Evolutionary conservation across 2,113 vertebrate genomes (phyloP).

Genomic region (Callospermophilus lateralis): DNA sequence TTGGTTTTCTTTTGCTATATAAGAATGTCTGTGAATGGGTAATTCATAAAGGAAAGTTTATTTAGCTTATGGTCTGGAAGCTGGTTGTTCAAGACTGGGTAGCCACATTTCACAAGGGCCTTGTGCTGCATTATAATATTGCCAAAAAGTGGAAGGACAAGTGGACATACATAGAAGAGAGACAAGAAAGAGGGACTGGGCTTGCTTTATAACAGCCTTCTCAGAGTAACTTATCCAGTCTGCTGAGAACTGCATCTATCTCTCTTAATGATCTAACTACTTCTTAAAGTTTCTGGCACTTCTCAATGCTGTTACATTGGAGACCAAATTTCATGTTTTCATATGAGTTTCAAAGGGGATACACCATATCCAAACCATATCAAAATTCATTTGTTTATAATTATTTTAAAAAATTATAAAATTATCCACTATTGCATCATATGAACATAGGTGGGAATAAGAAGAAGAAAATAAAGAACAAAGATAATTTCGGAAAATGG

Average conservation of each 20-base stretch:
- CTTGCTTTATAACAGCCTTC: neutral
- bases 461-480: neutral
- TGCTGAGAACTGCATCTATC: neutral
- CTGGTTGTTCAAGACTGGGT: neutral
- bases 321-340: neutral
- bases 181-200: neutral
- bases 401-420: constrained; percentile 22
- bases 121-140: neutral
- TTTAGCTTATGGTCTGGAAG: neutral
- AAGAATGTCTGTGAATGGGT: neutral
- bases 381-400: neutral
- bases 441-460: neutral
- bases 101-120: neutral
- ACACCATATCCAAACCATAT: neutral
- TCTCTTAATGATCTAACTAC: neutral
- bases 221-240: neutral
- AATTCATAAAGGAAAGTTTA: neutral
- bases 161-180: neutral
- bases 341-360: neutral
- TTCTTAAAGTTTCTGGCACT: neutral
- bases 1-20: neutral
- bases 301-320: too few relatives aligned
- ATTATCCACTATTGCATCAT: constrained; percentile 6
- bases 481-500: constrained; percentile 47
- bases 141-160: neutral